phyloP scores from a whole-genome alignment of 2,888 invertebrate species.

The Stegana nigrithorax region DNA sequence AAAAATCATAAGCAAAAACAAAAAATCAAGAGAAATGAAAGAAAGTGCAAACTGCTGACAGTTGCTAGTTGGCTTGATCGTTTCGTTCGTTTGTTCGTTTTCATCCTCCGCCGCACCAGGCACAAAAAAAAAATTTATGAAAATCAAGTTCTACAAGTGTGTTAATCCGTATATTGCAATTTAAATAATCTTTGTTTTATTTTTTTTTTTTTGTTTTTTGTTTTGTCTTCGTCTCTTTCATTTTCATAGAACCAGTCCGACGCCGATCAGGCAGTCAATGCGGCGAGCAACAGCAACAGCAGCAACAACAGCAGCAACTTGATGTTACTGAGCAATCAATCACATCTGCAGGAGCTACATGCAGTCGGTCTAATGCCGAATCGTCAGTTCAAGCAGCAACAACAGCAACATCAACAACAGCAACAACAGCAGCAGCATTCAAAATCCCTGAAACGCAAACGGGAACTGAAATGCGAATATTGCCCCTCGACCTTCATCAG shows the following conservation, averaged over 20 bases:
- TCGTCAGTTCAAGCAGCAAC: constrained; percentile 51
- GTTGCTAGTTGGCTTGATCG: constrained; percentile 5
- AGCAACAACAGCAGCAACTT: constrained; percentile 49
- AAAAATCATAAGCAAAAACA: constrained; percentile 10
- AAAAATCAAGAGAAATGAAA: constrained; percentile 6
- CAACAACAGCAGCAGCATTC: constrained; percentile 39
- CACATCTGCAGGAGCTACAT: constrained; percentile 63
- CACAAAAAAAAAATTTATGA: constrained; percentile 58
- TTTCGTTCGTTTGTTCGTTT: constrained; percentile 22
- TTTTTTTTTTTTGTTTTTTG: constrained; percentile 19
- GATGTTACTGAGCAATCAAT: constrained; percentile 46
- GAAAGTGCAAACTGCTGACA: constrained; percentile 2
- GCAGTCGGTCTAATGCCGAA: constrained; percentile 64
- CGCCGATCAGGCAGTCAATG: constrained; percentile 31
- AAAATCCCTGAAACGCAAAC: constrained; percentile 63
- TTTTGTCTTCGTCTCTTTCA: neutral
- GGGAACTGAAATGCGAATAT: constrained; percentile 67
- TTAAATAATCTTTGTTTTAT: constrained; percentile 27
- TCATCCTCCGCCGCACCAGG: constrained; percentile 63
- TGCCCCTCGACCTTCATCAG: constrained; percentile 68
- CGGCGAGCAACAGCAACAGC: constrained; percentile 16
- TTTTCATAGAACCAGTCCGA: constrained; percentile 39
- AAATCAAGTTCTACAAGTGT: constrained; percentile 21
- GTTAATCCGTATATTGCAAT: neutral
- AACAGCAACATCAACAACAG: no score